Evolutionary conservation across 2,888 invertebrate species (phyloP), one percentile per base, ranked within the genome.

Genomic region (Mythimna albipuncta): DNA sequence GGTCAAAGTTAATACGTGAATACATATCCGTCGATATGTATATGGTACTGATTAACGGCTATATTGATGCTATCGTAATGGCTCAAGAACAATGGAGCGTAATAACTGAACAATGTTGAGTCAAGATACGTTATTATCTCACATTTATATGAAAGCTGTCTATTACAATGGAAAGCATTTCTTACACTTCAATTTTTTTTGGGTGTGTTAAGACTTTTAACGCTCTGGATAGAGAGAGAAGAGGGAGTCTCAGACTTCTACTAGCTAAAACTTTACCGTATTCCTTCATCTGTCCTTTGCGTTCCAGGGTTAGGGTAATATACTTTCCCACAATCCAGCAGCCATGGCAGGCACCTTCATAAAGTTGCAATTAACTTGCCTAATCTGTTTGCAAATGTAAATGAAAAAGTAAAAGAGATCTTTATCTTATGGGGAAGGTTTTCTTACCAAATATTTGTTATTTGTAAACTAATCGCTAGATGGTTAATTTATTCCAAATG

Each of bases 1-100:
- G 87, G 88, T 89, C 89, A 89, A 88, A 86, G 87, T 86, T 87
- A 86, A 85, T 84, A 66, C 73, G 68, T 81, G 68, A 74, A 70
- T 63, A 81, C 50, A 61, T 69, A 75, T 75, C 64, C 57, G 35
- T 72, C 63, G 63, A 77, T 47, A 73, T 75, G 67, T 65, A 32
- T 57, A 72, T 61, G 9, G 44, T 66, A 59, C 68, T 83, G 64
- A 78, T 81, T 85, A 81, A 78, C 77, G 64, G 68, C 74, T 72
- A 81, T 86, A 87, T 86, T 82, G 83, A 82, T 80, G 81, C 69
- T 75, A 81, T 83, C 77, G 77, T 81, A 77, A 83, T 80, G 78
- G 70, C 26, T 65, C 67, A 75, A 74, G 82, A 85, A 88, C 85
- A 87, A 87, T 75, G 50, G 75, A 64, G 68, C 71, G 78, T 82